phyloP scores from a whole-genome alignment of 2,888 invertebrate genomes.

The Phaedon cochleariae region DNA sequence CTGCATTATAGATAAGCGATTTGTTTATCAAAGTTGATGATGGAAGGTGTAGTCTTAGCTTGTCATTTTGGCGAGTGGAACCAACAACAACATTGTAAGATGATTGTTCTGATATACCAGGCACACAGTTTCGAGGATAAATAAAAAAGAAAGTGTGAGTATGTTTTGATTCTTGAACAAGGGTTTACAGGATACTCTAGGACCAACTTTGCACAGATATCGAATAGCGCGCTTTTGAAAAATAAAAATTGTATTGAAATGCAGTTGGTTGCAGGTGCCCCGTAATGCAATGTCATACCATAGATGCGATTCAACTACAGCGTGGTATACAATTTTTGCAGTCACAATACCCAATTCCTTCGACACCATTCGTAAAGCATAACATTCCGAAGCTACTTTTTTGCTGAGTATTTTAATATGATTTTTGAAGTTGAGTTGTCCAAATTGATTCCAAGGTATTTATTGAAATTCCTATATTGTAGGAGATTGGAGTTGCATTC shows the following conservation, averaged over 20 bases:
- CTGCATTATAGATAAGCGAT: background rate
- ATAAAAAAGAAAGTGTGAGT: background rate
- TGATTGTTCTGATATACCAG: background rate
- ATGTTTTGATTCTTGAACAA: background rate
- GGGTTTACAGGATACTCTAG: background rate
- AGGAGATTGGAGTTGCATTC: background rate
- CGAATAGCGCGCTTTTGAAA: slow-evolving; percentile 3
- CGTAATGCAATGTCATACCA: no score
- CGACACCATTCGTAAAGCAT: slow-evolving; percentile 4
- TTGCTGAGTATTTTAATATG: background rate
- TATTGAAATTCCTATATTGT: no score
- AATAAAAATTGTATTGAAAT: slow-evolving; percentile 7
- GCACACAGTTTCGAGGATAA: background rate
- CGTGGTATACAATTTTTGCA: background rate
- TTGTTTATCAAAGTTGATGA: background rate
- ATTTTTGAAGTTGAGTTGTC: no score
- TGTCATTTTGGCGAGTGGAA: background rate
- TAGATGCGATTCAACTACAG: background rate
- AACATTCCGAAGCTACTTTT: slow-evolving; percentile 4
- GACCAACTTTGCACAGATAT: slow-evolving; percentile 5
- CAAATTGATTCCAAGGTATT: no score
- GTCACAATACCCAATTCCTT: slow-evolving; percentile 4
- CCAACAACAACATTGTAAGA: background rate
- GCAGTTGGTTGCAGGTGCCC: slow-evolving; percentile 8
- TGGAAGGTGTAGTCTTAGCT: background rate